Percentiles rank a stretch among this genome's conserved stretches.
These are phyloP conservation scores for Drosophila sordidula DNA, from an alignment of 2,888 invertebrate species.

Conservation along the genomic window DNA sequence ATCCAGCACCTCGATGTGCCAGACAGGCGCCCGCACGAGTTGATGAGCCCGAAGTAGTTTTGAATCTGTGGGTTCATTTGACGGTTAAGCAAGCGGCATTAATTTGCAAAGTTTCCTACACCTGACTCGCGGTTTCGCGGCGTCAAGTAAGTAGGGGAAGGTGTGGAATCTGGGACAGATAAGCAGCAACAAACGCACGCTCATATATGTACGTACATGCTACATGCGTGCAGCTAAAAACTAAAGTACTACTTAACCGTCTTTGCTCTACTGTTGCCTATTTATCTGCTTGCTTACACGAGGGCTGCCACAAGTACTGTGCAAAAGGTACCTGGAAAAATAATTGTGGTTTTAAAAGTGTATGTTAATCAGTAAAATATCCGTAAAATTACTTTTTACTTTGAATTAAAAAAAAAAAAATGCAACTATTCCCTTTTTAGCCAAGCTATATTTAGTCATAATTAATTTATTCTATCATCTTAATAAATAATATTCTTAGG, in stretches of 20 bases:
- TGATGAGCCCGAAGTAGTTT: slow-evolving; percentile 23
- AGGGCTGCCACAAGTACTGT: neutral
- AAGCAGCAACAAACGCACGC: slow-evolving; percentile 18
- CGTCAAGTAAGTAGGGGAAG: slow-evolving; percentile 3
- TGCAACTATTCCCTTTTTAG: too few relatives aligned
- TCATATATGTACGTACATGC: neutral
- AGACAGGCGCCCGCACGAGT: slow-evolving; percentile 29
- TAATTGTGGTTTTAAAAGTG: neutral
- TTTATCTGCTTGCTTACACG: neutral
- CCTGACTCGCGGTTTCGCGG: slow-evolving; percentile 68
- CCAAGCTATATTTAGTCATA: too few relatives aligned
- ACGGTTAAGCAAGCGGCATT: slow-evolving; percentile 61
- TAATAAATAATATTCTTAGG: too few relatives aligned
- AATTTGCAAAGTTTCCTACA: slow-evolving; percentile 54
- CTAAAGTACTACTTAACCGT: slow-evolving; percentile 48
- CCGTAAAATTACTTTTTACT: too few relatives aligned
- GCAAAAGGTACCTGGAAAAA: neutral
- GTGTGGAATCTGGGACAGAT: too few relatives aligned
- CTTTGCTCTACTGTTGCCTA: slow-evolving; percentile 24
- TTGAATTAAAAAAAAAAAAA: too few relatives aligned
- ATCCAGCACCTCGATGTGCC: slow-evolving; percentile 19
- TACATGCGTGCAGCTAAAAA: slow-evolving; percentile 29
- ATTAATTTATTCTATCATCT: too few relatives aligned
- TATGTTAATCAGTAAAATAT: too few relatives aligned
- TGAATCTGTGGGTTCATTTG: slow-evolving; percentile 59